Evolutionary conservation across 2,797 vertebrate genomes (phyloP).

Genomic region (Agapornis canus): DNA sequence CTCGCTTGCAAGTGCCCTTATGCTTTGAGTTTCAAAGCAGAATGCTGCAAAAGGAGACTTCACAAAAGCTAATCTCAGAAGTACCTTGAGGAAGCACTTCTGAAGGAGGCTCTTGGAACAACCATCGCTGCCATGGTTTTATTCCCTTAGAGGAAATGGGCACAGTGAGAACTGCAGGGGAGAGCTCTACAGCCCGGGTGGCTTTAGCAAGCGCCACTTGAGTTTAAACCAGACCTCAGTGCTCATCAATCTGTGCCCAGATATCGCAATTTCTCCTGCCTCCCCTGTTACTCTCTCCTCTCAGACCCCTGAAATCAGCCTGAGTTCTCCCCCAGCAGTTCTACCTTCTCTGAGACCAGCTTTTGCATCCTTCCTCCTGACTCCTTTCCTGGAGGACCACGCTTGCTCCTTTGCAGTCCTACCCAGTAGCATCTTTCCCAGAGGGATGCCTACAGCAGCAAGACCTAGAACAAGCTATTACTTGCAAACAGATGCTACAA

Average conservation of each 20-base stretch:
- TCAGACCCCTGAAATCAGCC: not conserved
- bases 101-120: not conserved
- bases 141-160: not conserved
- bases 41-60: not conserved
- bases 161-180: not conserved
- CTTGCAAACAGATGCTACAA: not conserved
- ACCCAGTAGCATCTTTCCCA: accelerated
- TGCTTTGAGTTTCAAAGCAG: not conserved
- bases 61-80: not conserved
- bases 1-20: not conserved
- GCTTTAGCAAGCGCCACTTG: not conserved
- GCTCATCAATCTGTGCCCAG: not conserved
- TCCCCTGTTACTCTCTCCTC: not conserved
- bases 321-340: not conserved
- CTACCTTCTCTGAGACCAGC: not conserved
- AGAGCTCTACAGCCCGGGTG: not conserved
- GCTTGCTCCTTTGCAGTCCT: not conserved
- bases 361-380: not conserved
- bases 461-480: not conserved
- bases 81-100: not conserved
- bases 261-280: not conserved
- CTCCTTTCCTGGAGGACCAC: not conserved
- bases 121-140: not conserved
- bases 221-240: not conserved
- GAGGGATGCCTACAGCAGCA: not conserved